These are phyloP conservation scores for Phaenicophaeus curvirostris DNA, from an alignment of 2,797 vertebrate species.

Conservation along the genomic window DNA sequence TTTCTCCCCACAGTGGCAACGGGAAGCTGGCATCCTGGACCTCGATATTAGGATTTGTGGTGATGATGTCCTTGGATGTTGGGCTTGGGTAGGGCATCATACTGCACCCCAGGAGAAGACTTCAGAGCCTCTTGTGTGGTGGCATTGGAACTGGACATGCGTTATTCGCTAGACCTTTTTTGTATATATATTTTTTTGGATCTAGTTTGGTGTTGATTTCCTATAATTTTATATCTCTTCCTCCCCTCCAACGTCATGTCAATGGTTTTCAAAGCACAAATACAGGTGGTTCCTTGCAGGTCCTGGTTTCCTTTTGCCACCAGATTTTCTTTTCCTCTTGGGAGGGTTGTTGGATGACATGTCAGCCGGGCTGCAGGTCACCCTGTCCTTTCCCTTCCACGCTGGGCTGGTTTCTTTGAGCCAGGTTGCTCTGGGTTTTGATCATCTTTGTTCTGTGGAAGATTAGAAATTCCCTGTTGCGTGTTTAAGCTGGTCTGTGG, in stretches of 20 bases:
- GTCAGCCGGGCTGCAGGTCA: not conserved
- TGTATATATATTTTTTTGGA: not conserved
- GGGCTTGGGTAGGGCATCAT: slow-evolving; percentile 85
- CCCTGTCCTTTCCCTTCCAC: not conserved
- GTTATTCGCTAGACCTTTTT: not conserved
- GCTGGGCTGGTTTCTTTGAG: not conserved
- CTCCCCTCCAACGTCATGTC: not conserved
- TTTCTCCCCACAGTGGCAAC: slow-evolving; percentile 83
- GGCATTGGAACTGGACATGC: not conserved
- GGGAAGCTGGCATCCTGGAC: slow-evolving; percentile 95
- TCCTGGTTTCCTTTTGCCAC: not conserved
- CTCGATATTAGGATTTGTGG: slow-evolving; percentile 91
- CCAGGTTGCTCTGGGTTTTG: not conserved
- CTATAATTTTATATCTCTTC: slow-evolving; percentile 31
- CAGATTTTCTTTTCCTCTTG: not conserved
- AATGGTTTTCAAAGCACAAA: slow-evolving; percentile 49
- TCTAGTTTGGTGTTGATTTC: slow-evolving; percentile 48
- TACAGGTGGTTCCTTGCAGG: not conserved
- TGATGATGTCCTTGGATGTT: slow-evolving; percentile 98
- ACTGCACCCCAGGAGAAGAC: not conserved
- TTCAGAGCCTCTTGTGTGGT: not conserved
- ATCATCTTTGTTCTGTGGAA: not conserved
- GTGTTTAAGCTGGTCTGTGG: not conserved
- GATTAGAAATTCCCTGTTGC: not conserved
- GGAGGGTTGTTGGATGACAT: not conserved